Evolutionary conservation across 2,888 invertebrate species (phyloP).

Genomic region (Archaeoteleia sp.): DNA sequence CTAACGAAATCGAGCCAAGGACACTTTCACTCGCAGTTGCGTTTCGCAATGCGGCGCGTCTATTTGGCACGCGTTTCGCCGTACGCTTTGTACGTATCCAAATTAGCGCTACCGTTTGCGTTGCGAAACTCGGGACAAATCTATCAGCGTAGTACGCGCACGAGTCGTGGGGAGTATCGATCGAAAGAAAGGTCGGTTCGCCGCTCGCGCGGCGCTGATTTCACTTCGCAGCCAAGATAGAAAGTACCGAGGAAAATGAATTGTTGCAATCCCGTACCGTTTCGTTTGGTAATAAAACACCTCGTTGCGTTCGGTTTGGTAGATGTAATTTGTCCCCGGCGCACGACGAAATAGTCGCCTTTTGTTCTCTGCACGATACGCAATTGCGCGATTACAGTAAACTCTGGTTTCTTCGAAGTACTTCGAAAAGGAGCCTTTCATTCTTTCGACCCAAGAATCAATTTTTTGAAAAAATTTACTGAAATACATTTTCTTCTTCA

Average conservation of each 20-base stretch:
- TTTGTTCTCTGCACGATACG: too few relatives aligned
- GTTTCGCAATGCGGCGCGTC: constrained; percentile 18
- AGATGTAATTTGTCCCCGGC: constrained; percentile 32
- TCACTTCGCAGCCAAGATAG: constrained; percentile 48
- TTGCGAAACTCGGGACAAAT: constrained; percentile 48
- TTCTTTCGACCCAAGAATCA: too few relatives aligned
- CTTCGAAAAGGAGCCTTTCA: too few relatives aligned
- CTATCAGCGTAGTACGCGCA: constrained; percentile 17
- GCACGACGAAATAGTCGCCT: too few relatives aligned
- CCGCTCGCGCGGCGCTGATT: constrained; percentile 36
- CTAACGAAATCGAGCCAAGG: too few relatives aligned
- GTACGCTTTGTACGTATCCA: too few relatives aligned
- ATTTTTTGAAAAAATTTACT: too few relatives aligned
- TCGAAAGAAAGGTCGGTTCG: constrained; percentile 50
- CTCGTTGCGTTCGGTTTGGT: constrained; percentile 32
- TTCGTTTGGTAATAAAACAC: constrained; percentile 47
- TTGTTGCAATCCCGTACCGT: constrained; percentile 47
- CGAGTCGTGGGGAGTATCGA: neutral
- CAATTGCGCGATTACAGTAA: too few relatives aligned
- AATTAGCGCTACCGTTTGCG: constrained; percentile 36
- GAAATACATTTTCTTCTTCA: too few relatives aligned
- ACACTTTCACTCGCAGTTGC: constrained; percentile 22
- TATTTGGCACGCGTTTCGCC: constrained; percentile 13
- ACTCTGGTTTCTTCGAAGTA: too few relatives aligned
- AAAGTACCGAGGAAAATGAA: constrained; percentile 52